Conservation (phyloP, 1,140 invertebrate genomes). For the Orius laevigatus region DNA sequence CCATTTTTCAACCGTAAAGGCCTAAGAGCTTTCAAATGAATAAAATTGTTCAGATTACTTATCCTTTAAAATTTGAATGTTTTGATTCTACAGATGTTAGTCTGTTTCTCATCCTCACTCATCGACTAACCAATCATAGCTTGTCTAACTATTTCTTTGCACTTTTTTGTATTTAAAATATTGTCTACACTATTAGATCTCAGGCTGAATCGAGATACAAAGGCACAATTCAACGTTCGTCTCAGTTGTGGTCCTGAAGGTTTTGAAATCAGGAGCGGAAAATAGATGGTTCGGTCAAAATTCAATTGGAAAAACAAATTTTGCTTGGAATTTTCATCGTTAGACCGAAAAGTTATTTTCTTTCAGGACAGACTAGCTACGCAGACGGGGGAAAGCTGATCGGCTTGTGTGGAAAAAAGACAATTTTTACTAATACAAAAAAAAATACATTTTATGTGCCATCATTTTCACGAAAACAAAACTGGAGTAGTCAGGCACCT, state of each 20-base stretch:
- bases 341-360: constrained; percentile 3
- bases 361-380: constrained; percentile 8
- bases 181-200: constrained; percentile 3
- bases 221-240: constrained; percentile 6
- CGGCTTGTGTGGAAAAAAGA: constrained; percentile 4
- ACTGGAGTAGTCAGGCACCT: background rate
- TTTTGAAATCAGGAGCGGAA: constrained; percentile 6
- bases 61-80: too few relatives aligned
- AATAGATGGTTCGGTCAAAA: constrained; percentile 5
- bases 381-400: background rate
- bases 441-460: background rate
- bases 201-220: constrained; percentile 4
- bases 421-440: background rate
- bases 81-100: too few relatives aligned
- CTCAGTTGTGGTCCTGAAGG: constrained; percentile 4
- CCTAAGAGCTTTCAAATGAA: too few relatives aligned
- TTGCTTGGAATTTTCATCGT: background rate
- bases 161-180: too few relatives aligned
- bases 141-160: too few relatives aligned
- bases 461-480: background rate
- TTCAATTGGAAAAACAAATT: background rate
- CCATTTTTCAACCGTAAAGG: too few relatives aligned
- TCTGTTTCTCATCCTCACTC: too few relatives aligned
- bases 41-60: too few relatives aligned
- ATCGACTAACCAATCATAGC: too few relatives aligned